Percentiles rank a stretch among this genome's conserved stretches.
Conservation (phyloP, 2,797 vertebrate species). For the Rhynchotus rufescens region DNA sequence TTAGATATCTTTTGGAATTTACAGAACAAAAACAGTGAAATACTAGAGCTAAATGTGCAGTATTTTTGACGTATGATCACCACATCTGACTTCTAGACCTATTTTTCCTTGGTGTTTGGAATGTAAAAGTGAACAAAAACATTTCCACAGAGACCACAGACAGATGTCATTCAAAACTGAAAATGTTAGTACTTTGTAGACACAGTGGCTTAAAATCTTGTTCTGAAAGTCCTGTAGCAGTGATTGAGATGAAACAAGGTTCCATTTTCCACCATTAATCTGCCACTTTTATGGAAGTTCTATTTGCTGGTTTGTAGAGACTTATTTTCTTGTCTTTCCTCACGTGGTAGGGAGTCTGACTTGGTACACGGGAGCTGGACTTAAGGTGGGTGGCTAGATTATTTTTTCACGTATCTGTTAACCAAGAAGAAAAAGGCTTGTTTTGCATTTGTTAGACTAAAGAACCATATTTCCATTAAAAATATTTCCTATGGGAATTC, state of each 20-base stretch:
- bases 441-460: neutral
- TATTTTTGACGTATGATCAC: neutral
- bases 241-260: neutral
- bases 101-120: neutral
- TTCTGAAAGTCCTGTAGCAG: accelerated
- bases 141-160: neutral
- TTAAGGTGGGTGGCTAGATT: neutral
- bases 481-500: neutral
- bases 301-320: neutral
- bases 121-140: neutral
- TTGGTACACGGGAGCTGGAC: neutral
- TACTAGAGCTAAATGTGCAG: neutral
- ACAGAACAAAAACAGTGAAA: neutral
- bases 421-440: neutral
- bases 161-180: neutral
- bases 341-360: neutral
- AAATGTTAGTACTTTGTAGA: neutral
- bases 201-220: neutral
- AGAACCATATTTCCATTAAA: neutral
- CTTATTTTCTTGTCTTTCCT: neutral
- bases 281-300: neutral
- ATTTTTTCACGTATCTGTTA: neutral
- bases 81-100: neutral
- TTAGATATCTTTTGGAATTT: neutral
- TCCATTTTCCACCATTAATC: neutral